A percentile compares a stretch with the other conserved stretches of the same genome.
Evolutionary conservation across 2,113 vertebrate species (phyloP).

Genomic region (Neogobius melanostomus): DNA sequence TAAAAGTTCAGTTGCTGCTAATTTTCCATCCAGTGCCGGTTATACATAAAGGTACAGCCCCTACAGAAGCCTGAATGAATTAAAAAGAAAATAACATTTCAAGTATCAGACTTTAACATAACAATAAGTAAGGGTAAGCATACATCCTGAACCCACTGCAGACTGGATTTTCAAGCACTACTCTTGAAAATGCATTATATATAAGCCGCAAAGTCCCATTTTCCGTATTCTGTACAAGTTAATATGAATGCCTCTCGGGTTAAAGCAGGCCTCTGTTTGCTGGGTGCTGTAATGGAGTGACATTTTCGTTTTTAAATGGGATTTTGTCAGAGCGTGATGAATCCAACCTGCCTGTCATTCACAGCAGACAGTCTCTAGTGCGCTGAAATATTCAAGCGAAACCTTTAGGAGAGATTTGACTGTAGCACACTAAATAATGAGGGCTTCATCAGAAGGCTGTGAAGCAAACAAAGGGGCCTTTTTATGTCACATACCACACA

Average conservation of each 20-base stretch:
- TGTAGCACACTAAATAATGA: slow-evolving; percentile 65
- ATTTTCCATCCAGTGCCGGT: too few species aligned
- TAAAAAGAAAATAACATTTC: too few species aligned
- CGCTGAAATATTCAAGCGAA: slow-evolving; percentile 65
- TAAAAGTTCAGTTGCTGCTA: too few species aligned
- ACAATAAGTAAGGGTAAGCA: too few species aligned
- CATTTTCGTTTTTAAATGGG: slow-evolving; percentile 70
- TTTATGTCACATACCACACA: slow-evolving; percentile 63
- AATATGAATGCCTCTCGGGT: slow-evolving; percentile 68
- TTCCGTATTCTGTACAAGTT: slow-evolving; percentile 58
- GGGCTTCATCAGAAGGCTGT: slow-evolving; percentile 57
- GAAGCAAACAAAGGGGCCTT: slow-evolving; percentile 66
- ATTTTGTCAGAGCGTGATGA: slow-evolving; percentile 68
- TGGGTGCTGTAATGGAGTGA: slow-evolving; percentile 68
- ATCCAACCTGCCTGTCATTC: slow-evolving; percentile 73
- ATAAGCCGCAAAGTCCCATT: slow-evolving; percentile 24
- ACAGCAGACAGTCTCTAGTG: slow-evolving; percentile 58
- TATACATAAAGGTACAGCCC: too few species aligned
- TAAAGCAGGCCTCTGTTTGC: slow-evolving; percentile 64
- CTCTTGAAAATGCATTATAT: slow-evolving; percentile 31
- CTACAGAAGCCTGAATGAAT: too few species aligned
- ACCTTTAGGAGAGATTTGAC: slow-evolving; percentile 64
- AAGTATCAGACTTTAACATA: too few species aligned
- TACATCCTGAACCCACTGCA: too few species aligned
- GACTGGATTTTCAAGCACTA: not conserved